Evolutionary conservation across 2,113 vertebrate genomes (phyloP), one percentile per base, ranked within the genome.

Genomic region (Rhodinocichla rosea): DNA sequence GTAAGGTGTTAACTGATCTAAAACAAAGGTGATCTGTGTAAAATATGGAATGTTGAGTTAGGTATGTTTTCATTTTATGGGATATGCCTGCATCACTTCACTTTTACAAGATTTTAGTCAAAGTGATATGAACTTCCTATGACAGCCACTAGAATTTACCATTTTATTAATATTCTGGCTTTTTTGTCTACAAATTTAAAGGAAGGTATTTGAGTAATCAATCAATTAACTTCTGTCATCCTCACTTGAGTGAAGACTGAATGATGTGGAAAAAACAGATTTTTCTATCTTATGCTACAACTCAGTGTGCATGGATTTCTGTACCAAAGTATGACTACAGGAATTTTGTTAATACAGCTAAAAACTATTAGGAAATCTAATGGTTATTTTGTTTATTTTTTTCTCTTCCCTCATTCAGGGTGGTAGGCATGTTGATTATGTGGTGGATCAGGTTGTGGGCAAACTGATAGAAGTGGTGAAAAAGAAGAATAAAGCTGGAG

Each of bases 401-500:
- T n/a, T 7, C 21, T 67, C 35, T 75, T 86, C 33, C 63, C 8
- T 56, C 83, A 7, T 96, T 90, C 93, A 99, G 99, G 99, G 99
- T 83, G 99, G 99, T 97, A 98, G 99, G 80, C 99, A 99, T 60
- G 98, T 99, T 55, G 99, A 99, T 97, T 99, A 99, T 1, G 99
- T 99, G 75, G 99, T 99, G 92, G 99, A 99, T 98, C 99, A 99
- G 97, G 99, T 99, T 73, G 99, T 99, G 89, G 83, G 98, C 88
- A 99, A 99, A 97, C 98, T 99, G 59, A 99, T 99, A 69, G 99
- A 99, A 97, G 99, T 99, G 70, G 99, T 99, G 88, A 99, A 99
- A 98, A 99, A 99, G 98, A 99, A 99, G 97, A 99, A 99, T 96
- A 99, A 99, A 98, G 99, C 99, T 83, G 99, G 99, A 82, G 99